Evolutionary conservation across 2,113 vertebrate genomes (phyloP).

Genomic region (Rhinolophus ferrumequinum): DNA sequence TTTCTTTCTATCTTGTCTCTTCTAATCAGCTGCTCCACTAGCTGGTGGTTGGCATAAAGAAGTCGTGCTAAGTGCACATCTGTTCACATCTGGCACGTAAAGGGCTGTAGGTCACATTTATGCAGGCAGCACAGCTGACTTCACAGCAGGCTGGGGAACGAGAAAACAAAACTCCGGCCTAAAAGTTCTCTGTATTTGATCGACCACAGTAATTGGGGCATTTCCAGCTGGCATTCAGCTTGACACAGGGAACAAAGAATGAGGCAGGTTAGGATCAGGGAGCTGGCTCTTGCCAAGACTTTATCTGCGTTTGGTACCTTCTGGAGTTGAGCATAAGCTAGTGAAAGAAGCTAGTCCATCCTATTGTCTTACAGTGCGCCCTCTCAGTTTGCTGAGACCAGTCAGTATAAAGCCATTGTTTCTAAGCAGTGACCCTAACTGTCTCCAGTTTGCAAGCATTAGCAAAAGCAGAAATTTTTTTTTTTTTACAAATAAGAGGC

Average conservation of each 20-base stretch:
- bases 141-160: conserved; percentile 66
- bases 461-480: not conserved
- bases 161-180: conserved; percentile 37
- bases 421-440: not conserved
- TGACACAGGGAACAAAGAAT: conserved; percentile 32
- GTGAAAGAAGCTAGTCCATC: not conserved
- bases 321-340: not conserved
- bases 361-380: not conserved
- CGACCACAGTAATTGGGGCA: conserved; percentile 59
- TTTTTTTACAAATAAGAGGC: not conserved
- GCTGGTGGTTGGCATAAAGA: conserved; percentile 40
- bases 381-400: not conserved
- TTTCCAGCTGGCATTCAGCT: conserved; percentile 67
- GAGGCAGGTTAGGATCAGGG: conserved; percentile 39
- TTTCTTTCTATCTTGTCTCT: conserved; percentile 56
- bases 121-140: conserved; percentile 68
- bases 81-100: conserved; percentile 73
- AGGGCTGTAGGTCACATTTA: conserved; percentile 71
- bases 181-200: conserved; percentile 73
- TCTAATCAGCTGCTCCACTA: conserved; percentile 62
- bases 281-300: conserved; percentile 3
- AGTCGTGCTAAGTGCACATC: conserved; percentile 70
- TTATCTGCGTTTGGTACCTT: conserved; percentile 41
- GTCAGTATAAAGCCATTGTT: fast-evolving
- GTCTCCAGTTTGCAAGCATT: not conserved